Conservation (phyloP, 2,797 vertebrate species). For the Manis javanica region DNA sequence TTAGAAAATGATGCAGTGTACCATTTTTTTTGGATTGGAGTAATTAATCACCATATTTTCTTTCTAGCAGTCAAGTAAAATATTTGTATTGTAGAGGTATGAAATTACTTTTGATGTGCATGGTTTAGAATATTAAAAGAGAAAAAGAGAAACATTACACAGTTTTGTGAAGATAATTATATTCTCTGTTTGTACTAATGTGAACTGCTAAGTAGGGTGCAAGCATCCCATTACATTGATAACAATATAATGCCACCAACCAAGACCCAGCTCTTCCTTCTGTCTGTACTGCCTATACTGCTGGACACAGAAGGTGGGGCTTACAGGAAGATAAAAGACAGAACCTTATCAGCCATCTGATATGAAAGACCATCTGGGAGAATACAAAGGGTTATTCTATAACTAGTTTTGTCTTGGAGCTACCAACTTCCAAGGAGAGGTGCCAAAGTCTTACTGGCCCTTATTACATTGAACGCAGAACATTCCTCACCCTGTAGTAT, state of each 20-base stretch:
- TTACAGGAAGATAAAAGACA: not conserved
- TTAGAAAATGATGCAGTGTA: not conserved
- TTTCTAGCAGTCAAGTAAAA: not conserved
- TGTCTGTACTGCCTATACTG: not conserved
- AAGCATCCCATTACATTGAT: not conserved
- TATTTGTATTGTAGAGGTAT: not conserved
- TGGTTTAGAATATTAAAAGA: not conserved
- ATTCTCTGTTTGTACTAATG: not conserved
- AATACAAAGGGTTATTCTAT: not conserved
- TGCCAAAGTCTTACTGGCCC: not conserved
- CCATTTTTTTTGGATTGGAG: not conserved
- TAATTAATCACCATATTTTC: not conserved
- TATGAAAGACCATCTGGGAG: not conserved
- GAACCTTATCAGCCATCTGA: not conserved
- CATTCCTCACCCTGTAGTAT: not conserved
- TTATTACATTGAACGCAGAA: not conserved
- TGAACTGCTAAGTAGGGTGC: not conserved
- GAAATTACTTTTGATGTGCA: not conserved
- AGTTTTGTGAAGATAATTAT: not conserved
- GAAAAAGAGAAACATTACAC: not conserved
- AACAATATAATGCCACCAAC: not conserved
- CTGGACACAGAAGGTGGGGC: not conserved
- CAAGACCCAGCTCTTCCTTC: not conserved
- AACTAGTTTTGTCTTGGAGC: not conserved
- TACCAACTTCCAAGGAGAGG: not conserved